phyloP scores from a whole-genome alignment of 2,797 vertebrate genomes.

The Enteromius mattozi region DNA sequence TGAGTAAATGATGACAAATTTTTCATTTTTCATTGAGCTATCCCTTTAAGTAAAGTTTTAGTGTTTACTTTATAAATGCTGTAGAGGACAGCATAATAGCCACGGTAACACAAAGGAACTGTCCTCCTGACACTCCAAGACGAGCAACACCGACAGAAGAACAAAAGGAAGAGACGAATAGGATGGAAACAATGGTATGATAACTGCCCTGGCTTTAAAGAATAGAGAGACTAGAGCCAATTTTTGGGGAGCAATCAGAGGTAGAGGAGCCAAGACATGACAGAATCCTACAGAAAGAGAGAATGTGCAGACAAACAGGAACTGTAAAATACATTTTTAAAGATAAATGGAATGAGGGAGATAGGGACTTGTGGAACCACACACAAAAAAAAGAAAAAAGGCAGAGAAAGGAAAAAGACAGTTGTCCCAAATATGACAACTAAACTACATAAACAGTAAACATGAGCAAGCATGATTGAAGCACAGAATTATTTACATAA shows the following conservation, averaged over 20 bases:
- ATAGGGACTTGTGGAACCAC: background rate
- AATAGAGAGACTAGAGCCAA: conserved; percentile 14
- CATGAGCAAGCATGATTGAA: conserved; percentile 28
- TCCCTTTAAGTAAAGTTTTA: conserved; percentile 1
- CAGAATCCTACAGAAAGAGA: conserved; percentile 22
- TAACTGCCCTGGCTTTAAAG: conserved; percentile 39
- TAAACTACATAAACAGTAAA: conserved; percentile 34
- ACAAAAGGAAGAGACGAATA: conserved; percentile 39
- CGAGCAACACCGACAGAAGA: conserved; percentile 42
- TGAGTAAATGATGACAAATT: background rate
- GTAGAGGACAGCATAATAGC: conserved; percentile 39
- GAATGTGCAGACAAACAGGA: conserved; percentile 11
- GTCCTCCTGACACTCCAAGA: conserved; percentile 42
- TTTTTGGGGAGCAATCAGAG: conserved; percentile 2
- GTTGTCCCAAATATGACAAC: conserved; percentile 57
- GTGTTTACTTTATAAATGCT: conserved; percentile 42
- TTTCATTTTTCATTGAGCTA: background rate
- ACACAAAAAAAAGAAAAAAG: background rate
- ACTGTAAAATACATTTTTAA: conserved; percentile 27
- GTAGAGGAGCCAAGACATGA: conserved; percentile 31
- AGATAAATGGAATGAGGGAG: conserved; percentile 39
- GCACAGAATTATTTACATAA: conserved; percentile 21
- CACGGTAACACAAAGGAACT: conserved; percentile 37
- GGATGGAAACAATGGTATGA: conserved; percentile 38
- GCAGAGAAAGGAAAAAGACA: conserved; percentile 8